Percentiles rank a stretch among this genome's conserved stretches.
These are phyloP conservation scores for Cordilura impudica DNA, from an alignment of 2,888 invertebrate genomes.

Conservation along the genomic window DNA sequence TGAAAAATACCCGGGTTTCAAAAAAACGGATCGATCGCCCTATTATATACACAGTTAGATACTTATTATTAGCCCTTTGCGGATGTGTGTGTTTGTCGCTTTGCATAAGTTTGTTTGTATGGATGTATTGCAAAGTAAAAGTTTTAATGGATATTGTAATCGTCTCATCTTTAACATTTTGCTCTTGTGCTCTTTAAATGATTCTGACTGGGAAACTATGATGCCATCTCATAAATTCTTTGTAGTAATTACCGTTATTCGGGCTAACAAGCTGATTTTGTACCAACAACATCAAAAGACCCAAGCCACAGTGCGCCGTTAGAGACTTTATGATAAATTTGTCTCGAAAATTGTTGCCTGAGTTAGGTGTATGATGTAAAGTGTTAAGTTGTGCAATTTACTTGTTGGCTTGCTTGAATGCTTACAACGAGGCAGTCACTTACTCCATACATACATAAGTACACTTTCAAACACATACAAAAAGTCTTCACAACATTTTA, in stretches of 20 bases:
- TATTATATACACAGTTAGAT: no score
- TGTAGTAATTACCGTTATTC: constrained; percentile 52
- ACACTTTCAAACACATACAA: not conserved
- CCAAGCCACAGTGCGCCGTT: constrained; percentile 23
- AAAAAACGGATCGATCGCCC: no score
- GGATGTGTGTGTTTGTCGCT: not conserved
- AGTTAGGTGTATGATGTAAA: not conserved
- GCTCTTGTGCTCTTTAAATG: constrained; percentile 50
- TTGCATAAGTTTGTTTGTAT: not conserved
- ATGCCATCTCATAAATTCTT: constrained; percentile 56
- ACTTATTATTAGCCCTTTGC: not conserved
- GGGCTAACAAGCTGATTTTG: constrained; percentile 18
- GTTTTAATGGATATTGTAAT: constrained; percentile 65
- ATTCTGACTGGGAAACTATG: constrained; percentile 34
- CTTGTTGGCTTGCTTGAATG: not conserved
- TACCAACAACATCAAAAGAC: not conserved
- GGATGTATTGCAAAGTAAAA: constrained; percentile 13
- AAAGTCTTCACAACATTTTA: constrained; percentile 30
- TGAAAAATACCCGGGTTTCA: no score
- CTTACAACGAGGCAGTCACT: not conserved
- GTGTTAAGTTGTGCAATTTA: constrained; percentile 1
- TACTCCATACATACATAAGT: not conserved
- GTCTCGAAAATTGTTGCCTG: constrained; percentile 18
- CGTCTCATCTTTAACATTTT: constrained; percentile 61
- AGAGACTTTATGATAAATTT: constrained; percentile 54